phyloP scores from a whole-genome alignment of 2,113 vertebrate species.

The Nothocercus julius region DNA sequence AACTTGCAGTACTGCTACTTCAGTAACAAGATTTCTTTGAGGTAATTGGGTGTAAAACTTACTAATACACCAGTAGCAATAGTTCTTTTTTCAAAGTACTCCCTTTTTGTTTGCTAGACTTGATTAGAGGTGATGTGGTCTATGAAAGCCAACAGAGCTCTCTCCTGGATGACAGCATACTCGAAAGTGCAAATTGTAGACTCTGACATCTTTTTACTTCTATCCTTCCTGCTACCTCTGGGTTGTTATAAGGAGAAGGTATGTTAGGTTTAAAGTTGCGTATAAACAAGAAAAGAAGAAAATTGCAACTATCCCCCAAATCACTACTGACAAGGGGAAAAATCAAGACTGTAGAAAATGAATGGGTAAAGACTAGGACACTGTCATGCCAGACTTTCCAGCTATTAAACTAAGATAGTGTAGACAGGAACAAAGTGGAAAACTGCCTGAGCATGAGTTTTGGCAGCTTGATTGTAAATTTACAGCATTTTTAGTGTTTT shows the following conservation, averaged over 20 bases:
- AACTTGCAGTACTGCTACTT: conserved; percentile 2
- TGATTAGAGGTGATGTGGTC: not conserved
- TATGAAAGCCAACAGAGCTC: not conserved
- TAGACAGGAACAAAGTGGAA: not conserved
- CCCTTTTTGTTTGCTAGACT: not conserved
- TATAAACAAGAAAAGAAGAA: not conserved
- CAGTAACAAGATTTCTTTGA: conserved; percentile 24
- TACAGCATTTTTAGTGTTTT: conserved; percentile 15
- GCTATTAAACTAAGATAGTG: not conserved
- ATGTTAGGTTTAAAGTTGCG: not conserved
- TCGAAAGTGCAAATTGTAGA: not conserved
- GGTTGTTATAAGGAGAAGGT: not conserved
- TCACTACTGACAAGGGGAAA: not conserved
- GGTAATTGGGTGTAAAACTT: not conserved
- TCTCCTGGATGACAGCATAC: not conserved
- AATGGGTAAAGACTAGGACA: not conserved
- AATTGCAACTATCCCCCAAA: not conserved
- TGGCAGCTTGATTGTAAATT: not conserved
- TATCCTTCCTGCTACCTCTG: not conserved
- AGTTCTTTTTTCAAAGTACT: conserved; percentile 24
- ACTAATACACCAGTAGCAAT: not conserved
- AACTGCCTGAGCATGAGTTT: not conserved
- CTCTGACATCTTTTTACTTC: conserved; percentile 5
- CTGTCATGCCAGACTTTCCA: not conserved
- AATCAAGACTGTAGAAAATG: not conserved